Percentiles rank a stretch among this genome's conserved stretches.
Conservation (phyloP, 1,140 invertebrate species). For the Trachelipus rathkii region DNA sequence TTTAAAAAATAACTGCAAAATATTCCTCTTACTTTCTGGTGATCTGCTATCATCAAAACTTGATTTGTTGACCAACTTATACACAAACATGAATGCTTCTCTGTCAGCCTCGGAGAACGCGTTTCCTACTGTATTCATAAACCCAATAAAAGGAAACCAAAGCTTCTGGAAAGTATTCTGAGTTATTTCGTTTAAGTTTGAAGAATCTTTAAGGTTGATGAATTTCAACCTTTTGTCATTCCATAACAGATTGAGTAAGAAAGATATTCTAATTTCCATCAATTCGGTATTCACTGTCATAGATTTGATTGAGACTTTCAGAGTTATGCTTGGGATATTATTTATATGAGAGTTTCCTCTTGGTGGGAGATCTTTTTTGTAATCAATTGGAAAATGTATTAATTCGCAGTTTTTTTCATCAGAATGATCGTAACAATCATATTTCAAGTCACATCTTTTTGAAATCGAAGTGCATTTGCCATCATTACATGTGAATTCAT, state of each 20-base stretch:
- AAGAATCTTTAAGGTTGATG: slow-evolving; percentile 38
- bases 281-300: slow-evolving; percentile 36
- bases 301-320: slow-evolving; percentile 36
- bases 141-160: slow-evolving; percentile 18
- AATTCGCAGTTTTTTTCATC: slow-evolving; percentile 33
- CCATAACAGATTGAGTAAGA: slow-evolving; percentile 35
- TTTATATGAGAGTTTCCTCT: not conserved
- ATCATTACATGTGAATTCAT: slow-evolving; percentile 24
- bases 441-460: slow-evolving; percentile 23
- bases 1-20: no score
- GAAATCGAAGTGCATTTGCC: slow-evolving; percentile 18
- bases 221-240: slow-evolving; percentile 40
- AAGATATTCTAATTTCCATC: slow-evolving; percentile 34
- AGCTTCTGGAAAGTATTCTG: not conserved
- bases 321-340: slow-evolving; percentile 21
- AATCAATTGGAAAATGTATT: slow-evolving; percentile 22
- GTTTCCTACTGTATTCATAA: slow-evolving; percentile 18
- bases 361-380: slow-evolving; percentile 23
- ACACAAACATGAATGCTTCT: slow-evolving; percentile 32
- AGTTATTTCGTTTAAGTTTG: slow-evolving; percentile 20
- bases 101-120: slow-evolving; percentile 26
- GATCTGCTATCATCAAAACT: slow-evolving; percentile 16
- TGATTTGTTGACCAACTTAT: not conserved
- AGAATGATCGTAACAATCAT: slow-evolving; percentile 29
- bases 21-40: not conserved